These are phyloP conservation scores for Gonioctena quinquepunctata DNA, from an alignment of 1,140 invertebrate genomes.

Conservation along the genomic window DNA sequence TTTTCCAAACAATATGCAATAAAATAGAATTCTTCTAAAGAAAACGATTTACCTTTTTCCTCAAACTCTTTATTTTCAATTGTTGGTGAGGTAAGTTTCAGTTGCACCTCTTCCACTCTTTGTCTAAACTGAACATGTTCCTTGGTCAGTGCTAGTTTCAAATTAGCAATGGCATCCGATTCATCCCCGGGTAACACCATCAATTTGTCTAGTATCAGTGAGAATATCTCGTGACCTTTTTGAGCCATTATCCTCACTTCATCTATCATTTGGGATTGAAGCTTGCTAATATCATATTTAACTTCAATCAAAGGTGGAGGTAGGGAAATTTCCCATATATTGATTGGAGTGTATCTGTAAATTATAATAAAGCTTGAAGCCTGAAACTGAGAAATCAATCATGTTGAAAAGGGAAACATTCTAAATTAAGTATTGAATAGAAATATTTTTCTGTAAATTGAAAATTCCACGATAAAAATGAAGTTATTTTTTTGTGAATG, in stretches of 20 bases:
- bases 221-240: slow-evolving; percentile 74
- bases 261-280: slow-evolving; percentile 64
- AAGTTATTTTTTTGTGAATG: too few species aligned
- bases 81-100: slow-evolving; percentile 68
- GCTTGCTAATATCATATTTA: slow-evolving; percentile 57
- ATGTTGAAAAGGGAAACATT: too few species aligned
- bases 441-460: too few species aligned
- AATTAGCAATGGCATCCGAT: slow-evolving; percentile 54
- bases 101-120: slow-evolving; percentile 74
- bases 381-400: too few species aligned
- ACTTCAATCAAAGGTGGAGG: slow-evolving; percentile 67
- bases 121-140: slow-evolving; percentile 74
- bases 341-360: slow-evolving; percentile 67
- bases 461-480: too few species aligned
- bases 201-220: slow-evolving; percentile 65
- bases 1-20: too few species aligned
- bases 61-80: slow-evolving; percentile 59
- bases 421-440: too few species aligned
- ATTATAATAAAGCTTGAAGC: neutral
- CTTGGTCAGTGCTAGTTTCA: slow-evolving; percentile 64
- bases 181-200: slow-evolving; percentile 55
- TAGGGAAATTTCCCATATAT: slow-evolving; percentile 74
- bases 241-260: slow-evolving; percentile 70
- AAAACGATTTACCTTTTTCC: slow-evolving; percentile 15
- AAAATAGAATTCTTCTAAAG: too few species aligned